These are phyloP conservation scores for Chaenocephalus aceratus DNA, from an alignment of 2,113 vertebrate genomes.

Conservation along the genomic window DNA sequence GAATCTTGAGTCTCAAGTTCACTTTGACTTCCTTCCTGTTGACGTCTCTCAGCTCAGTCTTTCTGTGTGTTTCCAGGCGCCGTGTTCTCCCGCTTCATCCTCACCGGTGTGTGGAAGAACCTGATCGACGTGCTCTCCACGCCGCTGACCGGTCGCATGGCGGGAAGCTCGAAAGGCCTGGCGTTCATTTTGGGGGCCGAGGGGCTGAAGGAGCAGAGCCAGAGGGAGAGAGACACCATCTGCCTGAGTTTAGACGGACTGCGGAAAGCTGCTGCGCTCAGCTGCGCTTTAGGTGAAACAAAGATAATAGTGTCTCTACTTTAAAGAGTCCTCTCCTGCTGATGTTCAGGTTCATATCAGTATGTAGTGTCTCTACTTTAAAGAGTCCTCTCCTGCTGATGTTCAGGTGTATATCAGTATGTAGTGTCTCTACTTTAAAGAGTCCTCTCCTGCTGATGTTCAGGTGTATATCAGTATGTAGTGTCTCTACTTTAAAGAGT, in stretches of 20 bases:
- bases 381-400: too few relatives aligned
- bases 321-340: too few relatives aligned
- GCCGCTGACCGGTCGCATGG: slow-evolving; percentile 94
- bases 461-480: too few relatives aligned
- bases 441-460: too few relatives aligned
- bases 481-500: too few relatives aligned
- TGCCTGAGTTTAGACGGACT: slow-evolving; percentile 95
- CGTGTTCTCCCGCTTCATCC: slow-evolving; percentile 93
- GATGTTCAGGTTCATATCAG: too few relatives aligned
- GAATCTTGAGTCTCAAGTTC: too few relatives aligned
- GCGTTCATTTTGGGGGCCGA: slow-evolving; percentile 95
- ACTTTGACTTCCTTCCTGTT: background rate
- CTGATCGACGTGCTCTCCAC: slow-evolving; percentile 95
- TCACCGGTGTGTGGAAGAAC: slow-evolving; percentile 97
- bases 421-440: too few relatives aligned
- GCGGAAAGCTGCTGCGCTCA: slow-evolving; percentile 93
- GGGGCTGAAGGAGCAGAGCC: slow-evolving; percentile 94
- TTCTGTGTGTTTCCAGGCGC: slow-evolving; percentile 81
- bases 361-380: too few relatives aligned
- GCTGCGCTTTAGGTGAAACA: slow-evolving; percentile 87
- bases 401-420: too few relatives aligned
- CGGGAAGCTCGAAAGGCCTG: slow-evolving; percentile 92
- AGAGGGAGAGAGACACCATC: slow-evolving; percentile 94
- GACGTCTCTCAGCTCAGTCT: accelerated
- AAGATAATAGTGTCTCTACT: too few relatives aligned